These are phyloP conservation scores for Drosophila fungiperda DNA, from an alignment of 2,888 invertebrate genomes.

Conservation along the genomic window DNA sequence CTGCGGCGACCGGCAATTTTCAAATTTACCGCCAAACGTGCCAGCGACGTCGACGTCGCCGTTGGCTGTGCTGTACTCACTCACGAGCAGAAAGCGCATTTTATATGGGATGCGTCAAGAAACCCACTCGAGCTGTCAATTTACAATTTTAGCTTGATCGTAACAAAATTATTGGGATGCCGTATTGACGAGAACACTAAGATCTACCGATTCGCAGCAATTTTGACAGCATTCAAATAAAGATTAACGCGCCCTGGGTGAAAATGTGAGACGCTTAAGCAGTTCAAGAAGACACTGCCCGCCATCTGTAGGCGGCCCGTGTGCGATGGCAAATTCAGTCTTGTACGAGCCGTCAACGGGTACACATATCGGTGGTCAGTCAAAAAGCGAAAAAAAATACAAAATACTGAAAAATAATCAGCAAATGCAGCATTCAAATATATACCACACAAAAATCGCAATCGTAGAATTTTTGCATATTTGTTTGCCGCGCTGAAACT, in stretches of 20 bases:
- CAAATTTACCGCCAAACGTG: conserved; percentile 85
- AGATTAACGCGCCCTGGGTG: conserved; percentile 46
- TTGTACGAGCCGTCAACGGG: conserved; percentile 87
- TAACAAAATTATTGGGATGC: conserved; percentile 44
- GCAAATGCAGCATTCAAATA: conserved; percentile 45
- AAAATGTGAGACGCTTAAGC: conserved; percentile 67
- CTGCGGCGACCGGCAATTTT: conserved; percentile 80
- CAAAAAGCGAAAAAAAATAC: conserved; percentile 34
- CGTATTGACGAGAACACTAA: conserved; percentile 51
- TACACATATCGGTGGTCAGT: conserved; percentile 85
- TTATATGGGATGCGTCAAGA: conserved; percentile 87
- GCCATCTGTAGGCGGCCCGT: conserved; percentile 89
- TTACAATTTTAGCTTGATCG: conserved; percentile 78
- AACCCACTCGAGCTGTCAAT: conserved; percentile 87
- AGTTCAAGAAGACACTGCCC: conserved; percentile 85
- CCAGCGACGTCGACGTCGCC: conserved; percentile 72
- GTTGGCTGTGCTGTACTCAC: conserved; percentile 77
- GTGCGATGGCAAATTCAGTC: conserved; percentile 87
- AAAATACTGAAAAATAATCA: conserved; percentile 58
- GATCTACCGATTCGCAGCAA: conserved; percentile 21
- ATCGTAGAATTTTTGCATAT: conserved; percentile 34
- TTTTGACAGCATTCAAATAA: conserved; percentile 51
- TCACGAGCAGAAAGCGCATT: conserved; percentile 84
- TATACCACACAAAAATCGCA: conserved; percentile 43
- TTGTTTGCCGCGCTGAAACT: conserved; percentile 42